Conservation (phyloP, 2,113 vertebrate genomes). For the Daphoenositta chrysoptera region DNA sequence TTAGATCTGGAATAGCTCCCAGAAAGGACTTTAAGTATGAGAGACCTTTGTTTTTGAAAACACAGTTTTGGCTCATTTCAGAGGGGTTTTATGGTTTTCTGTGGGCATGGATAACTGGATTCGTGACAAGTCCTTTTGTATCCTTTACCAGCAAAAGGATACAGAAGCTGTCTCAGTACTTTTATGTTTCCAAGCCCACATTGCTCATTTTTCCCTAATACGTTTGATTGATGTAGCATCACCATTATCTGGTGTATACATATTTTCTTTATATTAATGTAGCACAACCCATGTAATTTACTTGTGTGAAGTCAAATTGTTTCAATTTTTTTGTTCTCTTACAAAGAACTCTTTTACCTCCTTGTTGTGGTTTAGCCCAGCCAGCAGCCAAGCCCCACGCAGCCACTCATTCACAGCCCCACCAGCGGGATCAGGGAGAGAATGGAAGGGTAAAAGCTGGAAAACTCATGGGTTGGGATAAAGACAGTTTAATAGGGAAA, state of each 20-base stretch:
- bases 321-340: neutral
- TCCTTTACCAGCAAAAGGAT: neutral
- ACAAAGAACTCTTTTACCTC: neutral
- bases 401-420: neutral
- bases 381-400: neutral
- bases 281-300: neutral
- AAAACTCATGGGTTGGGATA: neutral
- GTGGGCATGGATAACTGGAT: slow-evolving; percentile 16
- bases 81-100: slow-evolving; percentile 16
- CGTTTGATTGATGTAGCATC: neutral
- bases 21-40: slow-evolving; percentile 39
- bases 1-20: slow-evolving; percentile 56
- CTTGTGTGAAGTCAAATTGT: neutral
- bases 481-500: neutral
- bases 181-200: neutral
- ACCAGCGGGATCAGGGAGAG: neutral
- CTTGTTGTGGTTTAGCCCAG: neutral
- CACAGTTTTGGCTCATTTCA: slow-evolving; percentile 36
- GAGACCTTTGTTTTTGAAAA: slow-evolving; percentile 43
- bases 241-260: neutral
- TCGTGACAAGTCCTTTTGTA: neutral
- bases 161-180: neutral
- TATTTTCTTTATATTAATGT: neutral
- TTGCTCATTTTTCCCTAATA: neutral
- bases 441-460: neutral